Evolutionary conservation across 2,888 invertebrate species (phyloP).

Genomic region (Athalia cordata): DNA sequence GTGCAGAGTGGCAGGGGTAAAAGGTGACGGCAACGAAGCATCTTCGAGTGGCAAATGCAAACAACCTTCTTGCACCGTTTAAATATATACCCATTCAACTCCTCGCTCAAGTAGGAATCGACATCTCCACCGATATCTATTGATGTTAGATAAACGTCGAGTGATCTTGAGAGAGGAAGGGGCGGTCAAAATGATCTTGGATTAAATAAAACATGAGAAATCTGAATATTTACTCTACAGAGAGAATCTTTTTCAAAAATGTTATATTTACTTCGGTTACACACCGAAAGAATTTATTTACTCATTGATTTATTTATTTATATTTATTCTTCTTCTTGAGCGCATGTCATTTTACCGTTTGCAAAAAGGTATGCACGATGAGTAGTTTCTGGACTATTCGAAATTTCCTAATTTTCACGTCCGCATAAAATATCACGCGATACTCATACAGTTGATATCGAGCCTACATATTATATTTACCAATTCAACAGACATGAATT

Average conservation of each 20-base stretch:
- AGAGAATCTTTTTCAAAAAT: background rate
- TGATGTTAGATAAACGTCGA: conserved; percentile 25
- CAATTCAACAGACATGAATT: background rate
- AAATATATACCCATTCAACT: conserved; percentile 17
- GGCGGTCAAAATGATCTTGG: conserved; percentile 20
- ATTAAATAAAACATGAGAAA: background rate
- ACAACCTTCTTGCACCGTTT: conserved; percentile 12
- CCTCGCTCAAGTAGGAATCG: conserved; percentile 9
- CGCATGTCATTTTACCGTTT: conserved; percentile 7
- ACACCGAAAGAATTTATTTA: background rate
- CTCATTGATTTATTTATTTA: background rate
- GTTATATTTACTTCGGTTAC: background rate
- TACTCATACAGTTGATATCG: too few species aligned
- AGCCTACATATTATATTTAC: background rate
- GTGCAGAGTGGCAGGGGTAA: background rate
- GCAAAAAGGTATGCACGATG: conserved; percentile 1
- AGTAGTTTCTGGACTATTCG: background rate
- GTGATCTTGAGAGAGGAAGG: conserved; percentile 1
- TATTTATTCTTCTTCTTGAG: background rate
- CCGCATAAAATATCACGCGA: too few species aligned
- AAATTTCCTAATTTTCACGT: too few species aligned
- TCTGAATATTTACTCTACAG: background rate
- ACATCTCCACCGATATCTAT: background rate
- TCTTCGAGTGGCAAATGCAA: conserved; percentile 24
- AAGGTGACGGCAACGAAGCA: background rate